These are phyloP conservation scores for Hyaena hyaena DNA, from an alignment of 2,113 vertebrate species.

Conservation along the genomic window DNA sequence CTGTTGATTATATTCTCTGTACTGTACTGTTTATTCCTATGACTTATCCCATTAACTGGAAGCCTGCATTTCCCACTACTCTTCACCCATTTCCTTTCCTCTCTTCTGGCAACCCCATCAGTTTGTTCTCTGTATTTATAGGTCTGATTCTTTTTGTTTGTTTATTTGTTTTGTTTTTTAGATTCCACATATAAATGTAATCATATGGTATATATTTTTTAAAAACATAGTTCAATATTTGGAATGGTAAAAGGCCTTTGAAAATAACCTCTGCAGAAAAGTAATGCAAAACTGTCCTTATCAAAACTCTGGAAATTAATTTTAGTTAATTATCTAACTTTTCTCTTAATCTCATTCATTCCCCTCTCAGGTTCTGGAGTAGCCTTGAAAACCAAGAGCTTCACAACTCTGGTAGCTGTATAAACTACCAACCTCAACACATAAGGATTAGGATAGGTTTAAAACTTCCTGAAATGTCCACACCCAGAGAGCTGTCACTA, in stretches of 20 bases:
- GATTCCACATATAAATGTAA: not conserved
- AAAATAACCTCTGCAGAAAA: not conserved
- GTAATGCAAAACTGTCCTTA: not conserved
- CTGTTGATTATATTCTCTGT: not conserved
- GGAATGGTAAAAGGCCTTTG: not conserved
- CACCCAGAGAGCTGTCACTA: not conserved
- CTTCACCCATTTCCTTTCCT: not conserved
- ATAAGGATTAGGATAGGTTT: not conserved
- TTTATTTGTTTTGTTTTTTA: not conserved
- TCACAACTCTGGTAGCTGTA: not conserved
- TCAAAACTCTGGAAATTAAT: slow-evolving; percentile 42
- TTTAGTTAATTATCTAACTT: not conserved
- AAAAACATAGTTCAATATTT: not conserved
- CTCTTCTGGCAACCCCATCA: not conserved
- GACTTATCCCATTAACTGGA: not conserved
- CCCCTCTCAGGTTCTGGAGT: not conserved
- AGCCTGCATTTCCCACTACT: not conserved
- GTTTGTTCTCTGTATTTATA: not conserved
- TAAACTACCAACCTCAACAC: not conserved
- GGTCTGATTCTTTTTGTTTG: not conserved
- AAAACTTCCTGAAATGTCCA: not conserved
- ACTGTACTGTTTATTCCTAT: not conserved
- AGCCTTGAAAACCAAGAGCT: not conserved
- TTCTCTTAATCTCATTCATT: not conserved
- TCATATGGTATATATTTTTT: not conserved